Evolutionary conservation across 1,140 invertebrate species (phyloP).

Genomic region (Euwallacea fornicatus): DNA sequence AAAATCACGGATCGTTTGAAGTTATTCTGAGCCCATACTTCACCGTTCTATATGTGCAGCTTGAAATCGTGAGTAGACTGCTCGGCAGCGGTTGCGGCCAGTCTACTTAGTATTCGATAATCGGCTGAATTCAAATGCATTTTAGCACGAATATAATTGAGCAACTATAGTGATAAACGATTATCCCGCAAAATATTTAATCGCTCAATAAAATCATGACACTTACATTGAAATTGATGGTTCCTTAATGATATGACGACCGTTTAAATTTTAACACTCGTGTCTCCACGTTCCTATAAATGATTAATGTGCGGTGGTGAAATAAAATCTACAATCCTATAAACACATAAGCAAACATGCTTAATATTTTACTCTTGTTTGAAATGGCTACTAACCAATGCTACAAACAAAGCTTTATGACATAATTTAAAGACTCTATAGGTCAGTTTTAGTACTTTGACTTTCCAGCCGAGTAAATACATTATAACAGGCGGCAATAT

Average conservation of each 20-base stretch:
- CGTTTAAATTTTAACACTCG: slow-evolving; percentile 26
- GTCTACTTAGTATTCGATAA: too few relatives aligned
- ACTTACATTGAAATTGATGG: background rate
- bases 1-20: too few relatives aligned
- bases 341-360: slow-evolving; percentile 48
- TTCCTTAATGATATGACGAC: slow-evolving; percentile 5
- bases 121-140: too few relatives aligned
- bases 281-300: slow-evolving; percentile 30
- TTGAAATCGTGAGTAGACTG: too few relatives aligned
- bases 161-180: too few relatives aligned
- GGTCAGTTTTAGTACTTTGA: slow-evolving; percentile 53
- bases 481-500: slow-evolving; percentile 49
- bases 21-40: too few relatives aligned
- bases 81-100: too few relatives aligned
- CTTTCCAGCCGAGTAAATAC: slow-evolving; percentile 53
- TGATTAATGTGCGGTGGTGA: slow-evolving; percentile 43
- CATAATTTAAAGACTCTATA: slow-evolving; percentile 51
- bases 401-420: slow-evolving; percentile 52
- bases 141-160: too few relatives aligned
- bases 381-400: slow-evolving; percentile 50
- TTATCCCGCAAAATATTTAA: too few relatives aligned
- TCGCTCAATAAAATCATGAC: too few relatives aligned
- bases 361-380: slow-evolving; percentile 50
- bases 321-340: slow-evolving; percentile 45
- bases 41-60: too few relatives aligned